Conservation (phyloP, 2,888 invertebrate genomes). For the Meghimatium bilineatum region DNA sequence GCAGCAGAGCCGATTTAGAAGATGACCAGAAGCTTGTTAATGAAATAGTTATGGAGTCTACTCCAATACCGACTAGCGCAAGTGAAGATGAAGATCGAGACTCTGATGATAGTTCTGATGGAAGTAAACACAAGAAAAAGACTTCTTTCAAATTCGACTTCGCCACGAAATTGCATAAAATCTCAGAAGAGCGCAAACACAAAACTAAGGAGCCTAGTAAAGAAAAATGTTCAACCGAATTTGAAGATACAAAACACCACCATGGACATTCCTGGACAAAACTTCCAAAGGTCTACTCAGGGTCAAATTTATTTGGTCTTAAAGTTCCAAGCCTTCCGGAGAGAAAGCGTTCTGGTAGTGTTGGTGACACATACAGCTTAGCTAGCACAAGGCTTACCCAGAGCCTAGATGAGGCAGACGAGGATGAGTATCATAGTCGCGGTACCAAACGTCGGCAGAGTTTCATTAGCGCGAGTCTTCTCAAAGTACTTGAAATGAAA, state of each 20-base stretch:
- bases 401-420: slow-evolving; percentile 53
- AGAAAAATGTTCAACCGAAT: slow-evolving; percentile 59
- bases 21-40: slow-evolving; percentile 76
- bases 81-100: slow-evolving; percentile 72
- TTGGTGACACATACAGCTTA: slow-evolving; percentile 59
- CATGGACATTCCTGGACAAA: slow-evolving; percentile 57
- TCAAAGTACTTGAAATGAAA: slow-evolving; percentile 51
- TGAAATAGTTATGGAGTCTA: slow-evolving; percentile 74
- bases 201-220: slow-evolving; percentile 63
- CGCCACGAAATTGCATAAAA: slow-evolving; percentile 67
- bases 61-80: slow-evolving; percentile 72
- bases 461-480: slow-evolving; percentile 51
- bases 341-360: slow-evolving; percentile 69
- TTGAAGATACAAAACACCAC: slow-evolving; percentile 55
- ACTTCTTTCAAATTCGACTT: slow-evolving; percentile 70
- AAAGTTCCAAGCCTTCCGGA: slow-evolving; percentile 64
- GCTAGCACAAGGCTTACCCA: slow-evolving; percentile 44
- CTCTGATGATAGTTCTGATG: slow-evolving; percentile 71
- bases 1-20: slow-evolving; percentile 75
- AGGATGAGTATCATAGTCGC: slow-evolving; percentile 18
- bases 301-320: slow-evolving; percentile 70
- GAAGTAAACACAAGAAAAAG: slow-evolving; percentile 68
- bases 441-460: slow-evolving; percentile 55
- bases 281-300: slow-evolving; percentile 70
- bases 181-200: slow-evolving; percentile 69